A percentile compares a stretch with the other conserved stretches of the same genome.
phyloP scores from a whole-genome alignment of 2,113 vertebrate genomes.

The Ceratotherium simum region DNA sequence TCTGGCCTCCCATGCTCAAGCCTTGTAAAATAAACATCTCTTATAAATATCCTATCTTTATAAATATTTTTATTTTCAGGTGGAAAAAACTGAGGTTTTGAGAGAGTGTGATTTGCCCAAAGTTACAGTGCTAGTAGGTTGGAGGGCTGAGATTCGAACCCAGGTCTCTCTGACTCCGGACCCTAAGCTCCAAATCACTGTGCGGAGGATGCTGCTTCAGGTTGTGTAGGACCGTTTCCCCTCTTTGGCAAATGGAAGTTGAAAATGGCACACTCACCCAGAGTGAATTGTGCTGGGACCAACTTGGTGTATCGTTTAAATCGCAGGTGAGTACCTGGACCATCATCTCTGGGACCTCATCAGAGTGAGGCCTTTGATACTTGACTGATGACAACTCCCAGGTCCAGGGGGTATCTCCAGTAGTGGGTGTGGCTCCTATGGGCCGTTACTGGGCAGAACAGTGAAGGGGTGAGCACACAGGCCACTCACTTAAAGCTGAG shows the following conservation, averaged over 20 bases:
- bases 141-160: not conserved
- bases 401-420: not conserved
- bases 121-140: not conserved
- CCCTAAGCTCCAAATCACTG: not conserved
- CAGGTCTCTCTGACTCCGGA: not conserved
- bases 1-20: not conserved
- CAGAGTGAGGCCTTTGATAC: not conserved
- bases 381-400: accelerated
- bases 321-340: not conserved
- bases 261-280: not conserved
- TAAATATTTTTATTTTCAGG: not conserved
- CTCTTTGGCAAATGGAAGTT: accelerated
- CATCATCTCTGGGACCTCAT: not conserved
- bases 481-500: not conserved
- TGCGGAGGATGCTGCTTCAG: accelerated
- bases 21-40: not conserved
- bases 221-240: not conserved
- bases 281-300: not conserved
- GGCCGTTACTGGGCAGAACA: not conserved
- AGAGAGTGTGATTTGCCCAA: not conserved
- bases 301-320: not conserved
- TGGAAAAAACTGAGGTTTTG: not conserved
- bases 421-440: not conserved
- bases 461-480: not conserved
- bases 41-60: not conserved